Evolutionary conservation across 2,113 vertebrate genomes (phyloP).

Genomic region (Euleptes europaea): DNA sequence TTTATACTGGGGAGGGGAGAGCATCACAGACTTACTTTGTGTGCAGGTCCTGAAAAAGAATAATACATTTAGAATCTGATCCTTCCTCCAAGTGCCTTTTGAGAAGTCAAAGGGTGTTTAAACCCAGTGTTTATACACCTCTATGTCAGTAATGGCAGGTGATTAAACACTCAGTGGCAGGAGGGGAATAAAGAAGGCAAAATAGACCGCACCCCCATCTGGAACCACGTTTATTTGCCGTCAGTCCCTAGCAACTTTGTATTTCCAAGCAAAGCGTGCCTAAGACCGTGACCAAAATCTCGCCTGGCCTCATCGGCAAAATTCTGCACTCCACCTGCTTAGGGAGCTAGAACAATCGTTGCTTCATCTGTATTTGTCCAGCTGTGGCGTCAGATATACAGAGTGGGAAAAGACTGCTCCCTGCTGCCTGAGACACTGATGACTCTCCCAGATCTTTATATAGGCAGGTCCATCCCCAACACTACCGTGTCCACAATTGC

Average conservation of each 20-base stretch:
- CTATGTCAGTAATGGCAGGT: too few relatives aligned
- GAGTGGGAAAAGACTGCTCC: too few relatives aligned
- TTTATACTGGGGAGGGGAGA: too few relatives aligned
- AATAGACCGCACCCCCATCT: not conserved
- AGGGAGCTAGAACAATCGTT: not conserved
- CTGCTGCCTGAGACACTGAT: fast-evolving
- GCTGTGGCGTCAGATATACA: not conserved
- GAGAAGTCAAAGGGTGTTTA: not conserved
- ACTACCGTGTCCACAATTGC: not conserved
- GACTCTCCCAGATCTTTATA: fast-evolving
- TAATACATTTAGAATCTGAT: too few relatives aligned
- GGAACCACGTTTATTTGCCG: not conserved
- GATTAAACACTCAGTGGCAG: not conserved
- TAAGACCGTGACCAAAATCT: not conserved
- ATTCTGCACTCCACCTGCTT: not conserved
- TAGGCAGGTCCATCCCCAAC: not conserved
- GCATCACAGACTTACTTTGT: too few relatives aligned
- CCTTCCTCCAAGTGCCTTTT: not conserved
- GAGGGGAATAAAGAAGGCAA: not conserved
- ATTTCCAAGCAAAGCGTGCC: not conserved
- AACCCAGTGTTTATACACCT: not conserved
- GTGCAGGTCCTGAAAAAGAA: too few relatives aligned
- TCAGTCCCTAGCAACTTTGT: not conserved
- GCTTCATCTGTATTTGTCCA: not conserved
- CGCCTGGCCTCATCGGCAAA: not conserved